These are phyloP conservation scores for Drosophila rufa DNA, from an alignment of 1,140 invertebrate genomes.

Conservation along the genomic window DNA sequence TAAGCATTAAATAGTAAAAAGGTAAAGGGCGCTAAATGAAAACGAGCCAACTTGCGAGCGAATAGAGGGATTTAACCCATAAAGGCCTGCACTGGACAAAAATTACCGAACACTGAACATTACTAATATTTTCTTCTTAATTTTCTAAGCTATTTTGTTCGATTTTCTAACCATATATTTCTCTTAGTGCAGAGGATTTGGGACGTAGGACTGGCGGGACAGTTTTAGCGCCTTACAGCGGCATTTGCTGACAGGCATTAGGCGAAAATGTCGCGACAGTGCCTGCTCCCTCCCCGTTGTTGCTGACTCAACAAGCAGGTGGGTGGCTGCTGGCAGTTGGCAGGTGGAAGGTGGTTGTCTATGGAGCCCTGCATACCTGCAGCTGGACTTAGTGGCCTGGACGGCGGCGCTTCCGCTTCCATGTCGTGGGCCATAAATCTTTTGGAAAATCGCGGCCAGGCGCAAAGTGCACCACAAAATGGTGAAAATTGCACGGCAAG, in stretches of 20 bases:
- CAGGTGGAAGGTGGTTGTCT: not conserved
- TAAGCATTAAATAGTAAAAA: slow-evolving; percentile 69
- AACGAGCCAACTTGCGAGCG: slow-evolving; percentile 49
- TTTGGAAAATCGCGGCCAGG: slow-evolving; percentile 71
- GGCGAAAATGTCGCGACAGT: slow-evolving; percentile 35
- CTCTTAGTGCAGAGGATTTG: not conserved
- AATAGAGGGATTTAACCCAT: slow-evolving; percentile 51
- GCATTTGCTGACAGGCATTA: slow-evolving; percentile 76
- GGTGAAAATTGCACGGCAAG: slow-evolving; percentile 77
- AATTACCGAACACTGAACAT: not conserved
- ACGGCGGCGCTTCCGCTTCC: slow-evolving; percentile 56
- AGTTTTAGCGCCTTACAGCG: slow-evolving; percentile 54
- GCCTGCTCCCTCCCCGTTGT: slow-evolving; percentile 26
- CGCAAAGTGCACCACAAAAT: slow-evolving; percentile 80
- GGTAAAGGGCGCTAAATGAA: slow-evolving; percentile 57
- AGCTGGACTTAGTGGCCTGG: slow-evolving; percentile 69
- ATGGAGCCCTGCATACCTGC: slow-evolving; percentile 23
- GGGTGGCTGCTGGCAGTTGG: not conserved
- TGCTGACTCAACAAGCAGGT: slow-evolving; percentile 62
- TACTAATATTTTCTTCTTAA: not conserved
- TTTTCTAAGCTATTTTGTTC: not conserved
- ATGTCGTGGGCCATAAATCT: slow-evolving; percentile 74
- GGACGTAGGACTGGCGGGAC: slow-evolving; percentile 6
- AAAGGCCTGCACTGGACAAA: slow-evolving; percentile 1
- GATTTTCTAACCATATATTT: not conserved